phyloP scores from a whole-genome alignment of 2,888 invertebrate genomes.

The Hirtodrosophila duncani region DNA sequence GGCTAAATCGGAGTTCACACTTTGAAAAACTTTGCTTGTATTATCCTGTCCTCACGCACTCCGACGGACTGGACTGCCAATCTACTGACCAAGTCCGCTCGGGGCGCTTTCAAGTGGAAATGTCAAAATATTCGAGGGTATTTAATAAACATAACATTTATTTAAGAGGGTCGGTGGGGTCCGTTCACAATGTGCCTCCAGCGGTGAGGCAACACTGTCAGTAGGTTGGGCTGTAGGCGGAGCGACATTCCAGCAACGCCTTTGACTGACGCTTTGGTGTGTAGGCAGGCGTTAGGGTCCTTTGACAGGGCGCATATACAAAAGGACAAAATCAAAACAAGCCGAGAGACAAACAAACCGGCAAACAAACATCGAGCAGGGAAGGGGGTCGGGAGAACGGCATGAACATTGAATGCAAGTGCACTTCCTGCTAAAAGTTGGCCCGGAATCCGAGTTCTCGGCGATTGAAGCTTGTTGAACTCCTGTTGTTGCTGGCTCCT shows the following conservation, averaged over 20 bases:
- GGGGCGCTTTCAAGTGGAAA: slow-evolving; percentile 34
- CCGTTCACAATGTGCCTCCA: slow-evolving; percentile 15
- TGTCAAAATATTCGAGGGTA: slow-evolving; percentile 39
- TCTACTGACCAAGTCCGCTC: not conserved
- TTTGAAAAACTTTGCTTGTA: too few relatives aligned
- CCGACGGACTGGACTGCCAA: too few relatives aligned
- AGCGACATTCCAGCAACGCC: slow-evolving; percentile 27
- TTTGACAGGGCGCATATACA: slow-evolving; percentile 35
- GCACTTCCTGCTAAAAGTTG: slow-evolving; percentile 45
- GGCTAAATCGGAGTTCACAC: too few relatives aligned
- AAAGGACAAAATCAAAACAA: slow-evolving; percentile 50
- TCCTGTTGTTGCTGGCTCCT: too few relatives aligned
- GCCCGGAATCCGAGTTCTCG: not conserved
- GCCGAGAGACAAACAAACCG: slow-evolving; percentile 18
- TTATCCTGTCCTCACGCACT: too few relatives aligned
- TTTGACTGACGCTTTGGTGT: slow-evolving; percentile 32
- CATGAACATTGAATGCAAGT: slow-evolving; percentile 18
- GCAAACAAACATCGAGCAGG: slow-evolving; percentile 1
- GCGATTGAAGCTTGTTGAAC: slow-evolving; percentile 49
- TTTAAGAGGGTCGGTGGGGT: slow-evolving; percentile 19
- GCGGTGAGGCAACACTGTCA: not conserved
- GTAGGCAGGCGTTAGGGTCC: slow-evolving; percentile 36
- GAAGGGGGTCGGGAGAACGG: not conserved
- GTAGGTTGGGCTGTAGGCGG: not conserved
- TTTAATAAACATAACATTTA: slow-evolving; percentile 64